A percentile compares a stretch with the other conserved stretches of the same genome.
These are phyloP conservation scores for Erinaceus europaeus DNA, from an alignment of 2,113 vertebrate species.

Conservation along the genomic window DNA sequence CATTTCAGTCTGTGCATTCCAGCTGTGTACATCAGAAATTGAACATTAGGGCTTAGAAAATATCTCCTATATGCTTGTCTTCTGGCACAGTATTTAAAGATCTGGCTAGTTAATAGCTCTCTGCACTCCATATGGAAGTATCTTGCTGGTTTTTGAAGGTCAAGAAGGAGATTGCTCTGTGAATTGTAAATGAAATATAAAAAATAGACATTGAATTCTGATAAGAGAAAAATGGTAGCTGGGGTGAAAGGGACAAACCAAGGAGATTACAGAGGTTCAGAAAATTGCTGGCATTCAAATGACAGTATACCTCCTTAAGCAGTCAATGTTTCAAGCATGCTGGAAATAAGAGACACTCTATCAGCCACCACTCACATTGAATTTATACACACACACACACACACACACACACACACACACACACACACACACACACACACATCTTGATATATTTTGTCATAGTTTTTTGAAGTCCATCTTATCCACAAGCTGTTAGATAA, in stretches of 20 bases:
- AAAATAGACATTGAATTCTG: neutral
- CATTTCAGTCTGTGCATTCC: slow-evolving; percentile 11
- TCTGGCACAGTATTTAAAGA: neutral
- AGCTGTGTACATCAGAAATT: slow-evolving; percentile 1
- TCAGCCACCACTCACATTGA: neutral
- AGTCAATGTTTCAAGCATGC: neutral
- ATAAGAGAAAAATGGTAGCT: neutral
- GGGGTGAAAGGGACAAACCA: neutral
- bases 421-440: too few relatives aligned
- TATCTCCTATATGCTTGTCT: neutral
- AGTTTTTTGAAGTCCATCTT: too few relatives aligned
- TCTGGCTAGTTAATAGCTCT: neutral
- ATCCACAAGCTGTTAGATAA: too few relatives aligned
- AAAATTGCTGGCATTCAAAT: neutral
- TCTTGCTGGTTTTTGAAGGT: slow-evolving; percentile 15
- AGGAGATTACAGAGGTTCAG: neutral
- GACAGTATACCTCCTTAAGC: neutral
- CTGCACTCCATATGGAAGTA: neutral
- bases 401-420: too few relatives aligned
- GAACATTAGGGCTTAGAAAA: neutral
- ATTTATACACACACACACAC: too few relatives aligned
- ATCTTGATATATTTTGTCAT: neutral
- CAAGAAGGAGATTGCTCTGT: neutral
- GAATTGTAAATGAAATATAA: neutral
- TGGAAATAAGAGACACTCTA: neutral